phyloP scores from a whole-genome alignment of 2,888 invertebrate genomes.

The Agriopis marginaria region DNA sequence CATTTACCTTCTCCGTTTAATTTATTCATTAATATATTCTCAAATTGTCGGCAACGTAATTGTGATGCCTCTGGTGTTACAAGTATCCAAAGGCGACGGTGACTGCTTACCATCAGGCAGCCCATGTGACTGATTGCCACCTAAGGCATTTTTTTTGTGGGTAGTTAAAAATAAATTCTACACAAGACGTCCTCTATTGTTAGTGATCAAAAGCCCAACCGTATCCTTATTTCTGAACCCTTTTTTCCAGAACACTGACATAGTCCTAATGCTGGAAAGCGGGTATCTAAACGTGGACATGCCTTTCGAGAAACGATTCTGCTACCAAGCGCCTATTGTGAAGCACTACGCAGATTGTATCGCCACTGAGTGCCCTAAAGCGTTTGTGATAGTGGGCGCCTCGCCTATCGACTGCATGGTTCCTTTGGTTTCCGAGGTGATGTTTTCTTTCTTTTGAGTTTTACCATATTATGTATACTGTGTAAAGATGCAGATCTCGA shows the following conservation, averaged over 20 bases:
- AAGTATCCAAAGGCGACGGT: too few species aligned
- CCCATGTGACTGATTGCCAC: too few species aligned
- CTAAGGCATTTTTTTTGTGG: too few species aligned
- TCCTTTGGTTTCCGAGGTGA: slow-evolving; percentile 81
- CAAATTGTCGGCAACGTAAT: too few species aligned
- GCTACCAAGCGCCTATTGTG: slow-evolving; percentile 72
- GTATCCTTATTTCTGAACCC: neutral
- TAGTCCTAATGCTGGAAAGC: slow-evolving; percentile 77
- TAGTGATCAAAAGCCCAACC: neutral
- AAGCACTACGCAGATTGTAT: slow-evolving; percentile 80
- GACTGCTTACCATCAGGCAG: too few species aligned
- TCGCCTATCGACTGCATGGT: slow-evolving; percentile 85
- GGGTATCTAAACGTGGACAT: slow-evolving; percentile 63
- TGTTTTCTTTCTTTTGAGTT: slow-evolving; percentile 4
- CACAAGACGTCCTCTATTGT: neutral
- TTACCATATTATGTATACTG: neutral
- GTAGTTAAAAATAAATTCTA: too few species aligned
- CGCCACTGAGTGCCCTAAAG: slow-evolving; percentile 82
- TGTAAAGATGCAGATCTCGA: too few species aligned
- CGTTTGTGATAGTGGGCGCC: slow-evolving; percentile 81
- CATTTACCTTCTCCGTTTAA: too few species aligned
- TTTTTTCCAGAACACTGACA: slow-evolving; percentile 70
- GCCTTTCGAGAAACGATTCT: slow-evolving; percentile 69
- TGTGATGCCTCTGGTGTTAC: too few species aligned
- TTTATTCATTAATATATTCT: too few species aligned